phyloP scores from a whole-genome alignment of 2,113 vertebrate species.

The Tachycineta bicolor region DNA sequence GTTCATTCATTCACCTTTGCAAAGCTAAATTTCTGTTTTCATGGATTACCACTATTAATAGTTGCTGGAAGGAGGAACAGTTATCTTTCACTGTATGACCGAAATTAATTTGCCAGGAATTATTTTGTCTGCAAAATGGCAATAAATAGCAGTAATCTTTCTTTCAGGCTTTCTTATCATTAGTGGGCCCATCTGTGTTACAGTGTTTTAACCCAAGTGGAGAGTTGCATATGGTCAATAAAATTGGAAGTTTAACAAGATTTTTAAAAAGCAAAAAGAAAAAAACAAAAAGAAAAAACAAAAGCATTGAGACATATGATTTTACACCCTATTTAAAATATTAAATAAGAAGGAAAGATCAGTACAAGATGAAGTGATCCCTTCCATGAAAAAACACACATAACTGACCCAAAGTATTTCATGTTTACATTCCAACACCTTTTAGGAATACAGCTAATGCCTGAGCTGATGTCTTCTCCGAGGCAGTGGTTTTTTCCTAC shows the following conservation, averaged over 20 bases:
- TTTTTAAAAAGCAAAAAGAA: fast-evolving
- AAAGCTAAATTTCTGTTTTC: not conserved
- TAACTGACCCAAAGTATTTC: not conserved
- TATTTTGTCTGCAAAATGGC: not conserved
- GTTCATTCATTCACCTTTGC: not conserved
- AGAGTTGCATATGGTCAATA: not conserved
- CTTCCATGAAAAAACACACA: not conserved
- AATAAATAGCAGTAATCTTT: not conserved
- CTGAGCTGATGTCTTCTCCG: not conserved
- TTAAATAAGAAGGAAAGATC: not conserved
- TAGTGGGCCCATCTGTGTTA: not conserved
- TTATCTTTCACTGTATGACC: not conserved
- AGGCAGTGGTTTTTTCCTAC: not conserved
- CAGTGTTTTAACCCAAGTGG: not conserved
- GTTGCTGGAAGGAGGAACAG: not conserved
- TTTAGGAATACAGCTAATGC: not conserved
- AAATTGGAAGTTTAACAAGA: not conserved
- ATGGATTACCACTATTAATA: not conserved
- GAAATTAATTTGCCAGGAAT: not conserved
- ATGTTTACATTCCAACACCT: not conserved
- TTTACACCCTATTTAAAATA: not conserved
- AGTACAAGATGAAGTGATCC: not conserved
- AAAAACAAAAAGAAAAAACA: fast-evolving
- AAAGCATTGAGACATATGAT: not conserved
- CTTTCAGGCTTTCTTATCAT: not conserved